A percentile compares a stretch with the other conserved stretches of the same genome.
phyloP scores from a whole-genome alignment of 1,140 invertebrate genomes.

The Gryllus bimaculatus region DNA sequence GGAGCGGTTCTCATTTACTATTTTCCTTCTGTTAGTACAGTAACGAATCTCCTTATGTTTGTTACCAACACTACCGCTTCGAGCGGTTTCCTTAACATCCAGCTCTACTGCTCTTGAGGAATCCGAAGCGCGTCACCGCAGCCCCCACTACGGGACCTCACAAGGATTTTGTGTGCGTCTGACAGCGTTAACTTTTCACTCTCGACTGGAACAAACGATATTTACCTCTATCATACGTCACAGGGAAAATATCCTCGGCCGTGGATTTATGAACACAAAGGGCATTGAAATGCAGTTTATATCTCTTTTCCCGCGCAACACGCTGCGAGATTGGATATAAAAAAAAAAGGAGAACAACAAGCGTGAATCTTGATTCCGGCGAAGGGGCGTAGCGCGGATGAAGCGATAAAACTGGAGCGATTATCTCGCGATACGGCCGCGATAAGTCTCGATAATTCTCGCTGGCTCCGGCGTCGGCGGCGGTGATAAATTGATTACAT shows the following conservation, averaged over 20 bases:
- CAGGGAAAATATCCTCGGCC: background rate
- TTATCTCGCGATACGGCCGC: background rate
- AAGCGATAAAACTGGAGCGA: constrained; percentile 3
- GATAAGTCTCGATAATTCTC: background rate
- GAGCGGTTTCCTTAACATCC: no score
- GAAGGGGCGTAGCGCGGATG: background rate
- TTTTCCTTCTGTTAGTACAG: background rate
- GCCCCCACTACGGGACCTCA: background rate
- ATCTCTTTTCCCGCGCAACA: background rate
- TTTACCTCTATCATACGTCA: background rate
- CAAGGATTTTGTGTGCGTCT: background rate
- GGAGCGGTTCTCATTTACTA: background rate
- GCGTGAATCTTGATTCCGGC: background rate
- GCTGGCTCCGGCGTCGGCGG: background rate
- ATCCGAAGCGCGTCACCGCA: no score
- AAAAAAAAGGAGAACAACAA: background rate
- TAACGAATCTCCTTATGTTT: background rate
- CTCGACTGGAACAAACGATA: background rate
- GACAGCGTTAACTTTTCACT: background rate
- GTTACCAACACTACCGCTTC: background rate
- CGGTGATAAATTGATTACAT: background rate
- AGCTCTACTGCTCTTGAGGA: no score
- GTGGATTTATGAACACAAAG: background rate
- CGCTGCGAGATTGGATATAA: background rate
- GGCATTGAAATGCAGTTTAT: background rate